A percentile compares a stretch with the other conserved stretches of the same genome.
Conservation (phyloP, 2,888 invertebrate species). For the Ferrisia virgata region DNA sequence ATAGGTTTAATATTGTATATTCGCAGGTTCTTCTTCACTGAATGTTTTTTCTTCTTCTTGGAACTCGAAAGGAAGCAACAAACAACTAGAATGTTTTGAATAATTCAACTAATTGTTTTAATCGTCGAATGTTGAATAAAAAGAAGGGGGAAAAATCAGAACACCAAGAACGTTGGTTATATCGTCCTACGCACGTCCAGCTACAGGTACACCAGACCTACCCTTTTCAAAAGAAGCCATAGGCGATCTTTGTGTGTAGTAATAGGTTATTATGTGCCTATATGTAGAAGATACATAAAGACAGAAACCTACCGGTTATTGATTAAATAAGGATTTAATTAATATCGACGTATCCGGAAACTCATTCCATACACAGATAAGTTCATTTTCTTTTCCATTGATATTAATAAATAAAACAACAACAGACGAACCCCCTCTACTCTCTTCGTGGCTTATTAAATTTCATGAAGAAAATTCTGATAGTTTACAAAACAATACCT, state of each 20-base stretch:
- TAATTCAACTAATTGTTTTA: neutral
- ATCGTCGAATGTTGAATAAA: neutral
- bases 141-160: neutral
- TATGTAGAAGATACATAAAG: neutral
- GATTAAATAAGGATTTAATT: neutral
- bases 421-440: neutral
- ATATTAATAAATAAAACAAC: neutral
- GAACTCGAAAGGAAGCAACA: neutral
- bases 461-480: neutral
- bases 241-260: neutral
- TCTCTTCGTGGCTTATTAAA: neutral
- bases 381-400: neutral
- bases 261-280: neutral
- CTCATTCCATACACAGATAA: neutral
- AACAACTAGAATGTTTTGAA: neutral
- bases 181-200: neutral
- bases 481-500: constrained; percentile 11
- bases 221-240: neutral
- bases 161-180: neutral
- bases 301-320: neutral
- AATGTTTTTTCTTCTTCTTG: neutral
- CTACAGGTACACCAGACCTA: neutral
- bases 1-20: no score
- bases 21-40: neutral
- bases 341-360: neutral